A percentile compares a stretch with the other conserved stretches of the same genome.
These are phyloP conservation scores for Mastomys natalensis DNA, from an alignment of 2,113 vertebrate species.

Conservation along the genomic window DNA sequence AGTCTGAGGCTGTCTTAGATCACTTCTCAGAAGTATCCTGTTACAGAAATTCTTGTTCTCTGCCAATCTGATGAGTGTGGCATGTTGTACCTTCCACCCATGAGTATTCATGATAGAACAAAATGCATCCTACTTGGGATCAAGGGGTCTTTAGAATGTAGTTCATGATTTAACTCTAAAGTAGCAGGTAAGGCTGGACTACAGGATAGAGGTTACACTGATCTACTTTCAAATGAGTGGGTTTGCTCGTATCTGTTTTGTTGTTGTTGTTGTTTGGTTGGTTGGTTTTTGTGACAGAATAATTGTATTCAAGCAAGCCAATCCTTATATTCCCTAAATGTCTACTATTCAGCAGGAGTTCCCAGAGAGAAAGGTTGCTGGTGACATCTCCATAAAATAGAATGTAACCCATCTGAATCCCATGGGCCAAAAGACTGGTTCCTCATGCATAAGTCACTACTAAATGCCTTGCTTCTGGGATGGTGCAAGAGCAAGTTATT, in stretches of 20 bases:
- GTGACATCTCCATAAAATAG: background rate
- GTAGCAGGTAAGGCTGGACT: background rate
- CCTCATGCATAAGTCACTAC: background rate
- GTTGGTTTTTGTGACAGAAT: background rate
- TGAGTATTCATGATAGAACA: background rate
- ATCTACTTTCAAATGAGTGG: background rate
- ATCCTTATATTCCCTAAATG: background rate
- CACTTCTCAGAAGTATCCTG: background rate
- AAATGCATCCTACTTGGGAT: background rate
- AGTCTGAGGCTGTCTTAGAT: background rate
- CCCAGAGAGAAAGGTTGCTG: fast-evolving
- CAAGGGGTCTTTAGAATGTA: background rate
- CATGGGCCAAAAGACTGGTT: background rate
- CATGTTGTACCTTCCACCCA: background rate
- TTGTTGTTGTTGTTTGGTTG: background rate
- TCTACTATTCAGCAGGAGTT: background rate
- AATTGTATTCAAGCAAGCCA: background rate
- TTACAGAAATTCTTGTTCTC: background rate
- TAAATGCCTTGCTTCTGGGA: background rate
- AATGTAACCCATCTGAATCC: background rate
- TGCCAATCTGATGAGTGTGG: background rate
- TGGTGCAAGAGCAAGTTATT: background rate
- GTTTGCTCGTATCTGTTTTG: background rate
- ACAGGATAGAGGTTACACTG: background rate
- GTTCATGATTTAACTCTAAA: background rate